phyloP scores from a whole-genome alignment of 2,113 vertebrate species.

The Trichechus manatus region DNA sequence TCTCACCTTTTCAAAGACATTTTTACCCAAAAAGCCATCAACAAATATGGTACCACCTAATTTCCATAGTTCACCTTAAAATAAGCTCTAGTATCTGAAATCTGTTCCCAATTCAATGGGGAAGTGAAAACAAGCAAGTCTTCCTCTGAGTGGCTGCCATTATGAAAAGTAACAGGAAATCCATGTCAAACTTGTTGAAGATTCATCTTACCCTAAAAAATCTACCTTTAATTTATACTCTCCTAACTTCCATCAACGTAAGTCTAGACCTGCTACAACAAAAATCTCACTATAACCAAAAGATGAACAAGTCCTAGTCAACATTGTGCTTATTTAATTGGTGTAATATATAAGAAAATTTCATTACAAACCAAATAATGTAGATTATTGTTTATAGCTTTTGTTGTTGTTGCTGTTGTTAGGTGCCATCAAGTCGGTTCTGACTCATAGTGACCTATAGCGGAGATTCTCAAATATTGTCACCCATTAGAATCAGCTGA shows the following conservation, averaged over 20 bases:
- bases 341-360: conserved; percentile 22
- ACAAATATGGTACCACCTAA: neutral
- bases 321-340: conserved; percentile 55
- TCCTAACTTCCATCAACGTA: conserved; percentile 44
- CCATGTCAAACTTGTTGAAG: conserved; percentile 49
- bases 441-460: neutral
- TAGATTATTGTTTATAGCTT: neutral
- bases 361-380: conserved; percentile 28
- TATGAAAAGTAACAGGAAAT: conserved; percentile 52
- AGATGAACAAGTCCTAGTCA: conserved; percentile 28
- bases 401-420: too few species aligned
- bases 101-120: neutral
- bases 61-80: conserved; percentile 26
- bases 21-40: neutral
- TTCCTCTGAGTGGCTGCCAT: conserved; percentile 21
- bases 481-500: neutral
- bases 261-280: conserved; percentile 40
- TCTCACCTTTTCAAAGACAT: conserved; percentile 13
- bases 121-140: conserved; percentile 50
- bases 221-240: conserved; percentile 46
- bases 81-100: conserved; percentile 59
- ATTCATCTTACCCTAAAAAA: conserved; percentile 38
- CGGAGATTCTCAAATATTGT: conserved; percentile 37
- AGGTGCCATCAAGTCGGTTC: too few species aligned
- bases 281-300: conserved; percentile 31